A percentile compares a stretch with the other conserved stretches of the same genome.
These are phyloP conservation scores for Formicarius rufipectus DNA, from an alignment of 2,113 vertebrate species.

Conservation along the genomic window DNA sequence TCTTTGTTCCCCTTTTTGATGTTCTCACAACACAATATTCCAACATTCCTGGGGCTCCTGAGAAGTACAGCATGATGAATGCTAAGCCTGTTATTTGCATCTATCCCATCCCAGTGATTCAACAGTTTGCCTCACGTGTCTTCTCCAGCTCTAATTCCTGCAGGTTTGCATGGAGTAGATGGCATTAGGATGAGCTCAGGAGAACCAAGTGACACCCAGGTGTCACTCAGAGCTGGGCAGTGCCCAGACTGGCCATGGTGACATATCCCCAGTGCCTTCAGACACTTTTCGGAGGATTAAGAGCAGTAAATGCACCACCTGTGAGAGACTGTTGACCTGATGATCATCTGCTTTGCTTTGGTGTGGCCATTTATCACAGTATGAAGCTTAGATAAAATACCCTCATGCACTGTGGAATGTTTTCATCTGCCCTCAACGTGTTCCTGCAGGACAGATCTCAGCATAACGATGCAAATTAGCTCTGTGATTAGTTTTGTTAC, in stretches of 20 bases:
- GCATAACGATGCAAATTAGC: neutral
- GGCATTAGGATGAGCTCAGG: neutral
- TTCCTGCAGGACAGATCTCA: neutral
- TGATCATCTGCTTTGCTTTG: neutral
- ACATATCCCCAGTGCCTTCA: neutral
- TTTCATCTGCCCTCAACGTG: neutral
- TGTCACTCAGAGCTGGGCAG: neutral
- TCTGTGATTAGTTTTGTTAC: accelerated
- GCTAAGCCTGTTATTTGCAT: neutral
- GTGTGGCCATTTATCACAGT: neutral
- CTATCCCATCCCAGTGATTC: neutral
- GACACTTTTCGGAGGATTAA: neutral
- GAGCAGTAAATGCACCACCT: neutral
- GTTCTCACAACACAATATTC: neutral
- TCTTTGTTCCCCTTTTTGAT: neutral
- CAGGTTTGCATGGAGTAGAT: neutral
- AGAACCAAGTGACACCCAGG: neutral
- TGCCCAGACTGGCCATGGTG: neutral
- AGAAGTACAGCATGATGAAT: neutral
- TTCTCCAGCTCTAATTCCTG: neutral
- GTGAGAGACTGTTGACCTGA: neutral
- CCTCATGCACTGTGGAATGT: accelerated
- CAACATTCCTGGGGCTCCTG: neutral
- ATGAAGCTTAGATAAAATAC: neutral
- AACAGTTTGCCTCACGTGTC: neutral